Evolutionary conservation across 2,113 vertebrate species (phyloP), one percentile per base, ranked within the genome.

Genomic region (Bos taurus): DNA sequence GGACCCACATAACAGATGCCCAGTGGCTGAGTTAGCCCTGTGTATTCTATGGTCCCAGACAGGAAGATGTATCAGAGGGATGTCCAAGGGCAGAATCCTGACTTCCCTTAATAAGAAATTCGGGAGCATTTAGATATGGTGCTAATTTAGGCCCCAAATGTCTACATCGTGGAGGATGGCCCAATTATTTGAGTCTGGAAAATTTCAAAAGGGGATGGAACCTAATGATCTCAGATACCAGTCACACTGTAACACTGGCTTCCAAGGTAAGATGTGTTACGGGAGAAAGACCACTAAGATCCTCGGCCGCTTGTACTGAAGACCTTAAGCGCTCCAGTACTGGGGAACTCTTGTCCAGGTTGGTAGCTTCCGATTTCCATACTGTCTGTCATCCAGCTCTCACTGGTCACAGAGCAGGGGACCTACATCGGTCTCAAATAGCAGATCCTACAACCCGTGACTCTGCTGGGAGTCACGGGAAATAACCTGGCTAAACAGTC

Each of bases 221-320:
- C 52, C 17, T 2, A 36, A 3, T 21, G 80, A 1, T 56, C 43
- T n/a, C 77, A 21, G 14, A 23, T 30, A 10, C 28, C 0, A 4
- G 16, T 2, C 4, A 2, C 48, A 1, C 62, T 6, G 7, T 54
- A 3, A 36, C 23, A 2, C 48, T 57, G n/a, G 0, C 60, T 21
- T 56, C 19, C 23, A 6, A 2, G 6, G 43, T 21, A 2, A n/a
- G 50, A 2, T 21, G 0, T 10, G 0, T 12, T 3, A 5, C 1
- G 15, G 46, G 74, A 6, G 71, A 6, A 67, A 54, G n/a, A 26
- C 86, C 40, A 1, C 26, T 7, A 6, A 23, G 25, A 40, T 25
- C 8, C 2, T 0, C 15, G 54, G 17, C 40, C 25, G 13, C 19
- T 0, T 7, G 8, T 3, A 11, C 11, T 50, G 19, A 12, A 43